Evolutionary conservation across 1,140 invertebrate genomes (phyloP).

Genomic region (Drosophila virilis): DNA sequence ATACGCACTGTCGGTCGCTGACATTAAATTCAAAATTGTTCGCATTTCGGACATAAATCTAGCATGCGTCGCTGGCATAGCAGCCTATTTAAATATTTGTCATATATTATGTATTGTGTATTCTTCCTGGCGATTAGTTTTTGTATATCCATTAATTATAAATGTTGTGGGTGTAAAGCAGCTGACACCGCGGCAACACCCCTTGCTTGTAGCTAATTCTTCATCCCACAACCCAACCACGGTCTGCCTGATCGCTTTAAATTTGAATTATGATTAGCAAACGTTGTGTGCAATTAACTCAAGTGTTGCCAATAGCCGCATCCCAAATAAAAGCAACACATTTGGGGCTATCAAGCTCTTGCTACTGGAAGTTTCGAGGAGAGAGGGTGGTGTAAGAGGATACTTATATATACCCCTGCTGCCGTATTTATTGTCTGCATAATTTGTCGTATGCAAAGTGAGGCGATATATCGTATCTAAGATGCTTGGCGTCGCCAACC

Average conservation of each 20-base stretch:
- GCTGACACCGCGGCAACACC: constrained; percentile 9
- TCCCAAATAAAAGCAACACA: constrained; percentile 8
- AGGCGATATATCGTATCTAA: constrained; percentile 33
- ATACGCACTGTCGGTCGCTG: constrained; percentile 48
- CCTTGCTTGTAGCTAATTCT: not conserved
- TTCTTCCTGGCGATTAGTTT: constrained; percentile 23
- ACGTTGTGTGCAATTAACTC: constrained; percentile 45
- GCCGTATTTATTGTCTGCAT: constrained; percentile 52
- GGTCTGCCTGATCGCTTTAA: constrained; percentile 45
- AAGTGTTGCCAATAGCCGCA: constrained; percentile 23
- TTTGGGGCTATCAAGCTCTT: constrained; percentile 20
- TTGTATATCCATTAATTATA: constrained; percentile 66
- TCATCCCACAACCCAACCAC: not conserved
- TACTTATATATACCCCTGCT: constrained; percentile 10
- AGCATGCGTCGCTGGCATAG: constrained; percentile 36
- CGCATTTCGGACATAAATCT: constrained; percentile 68
- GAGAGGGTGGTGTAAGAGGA: not conserved
- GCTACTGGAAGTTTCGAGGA: constrained; percentile 1
- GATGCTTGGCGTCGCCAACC: constrained; percentile 16
- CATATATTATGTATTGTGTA: constrained; percentile 17
- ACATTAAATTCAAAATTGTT: constrained; percentile 69
- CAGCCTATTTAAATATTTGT: constrained; percentile 53
- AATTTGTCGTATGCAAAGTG: constrained; percentile 60
- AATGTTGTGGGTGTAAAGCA: constrained; percentile 56
- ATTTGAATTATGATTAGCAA: constrained; percentile 51